Evolutionary conservation across 2,888 invertebrate genomes (phyloP), one percentile per base, ranked within the genome.

Genomic region (Napeogenes inachia): DNA sequence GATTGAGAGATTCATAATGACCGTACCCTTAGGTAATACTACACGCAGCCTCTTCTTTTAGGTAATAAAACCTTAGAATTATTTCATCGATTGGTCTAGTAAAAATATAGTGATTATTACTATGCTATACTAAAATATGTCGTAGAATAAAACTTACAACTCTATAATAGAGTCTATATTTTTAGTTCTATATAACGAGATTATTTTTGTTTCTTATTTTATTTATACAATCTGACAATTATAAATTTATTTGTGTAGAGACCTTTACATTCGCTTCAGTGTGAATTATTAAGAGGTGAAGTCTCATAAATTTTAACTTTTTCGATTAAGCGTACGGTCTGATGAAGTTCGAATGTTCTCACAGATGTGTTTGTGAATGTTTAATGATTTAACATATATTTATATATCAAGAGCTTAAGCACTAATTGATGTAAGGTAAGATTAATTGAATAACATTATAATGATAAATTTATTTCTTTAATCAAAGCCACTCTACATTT

Each of bases 1-100:
- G 85, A 84, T 84, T 85, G 83, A 84, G 81, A 81, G 83, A 76
- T 82, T 77, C 79, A 71, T 85, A 84, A 85, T 85, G 84, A 85
- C 82, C 81, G 77, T 80, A 81, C 83, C 82, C 79, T 80, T 73
- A 77, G 82, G 84, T 80, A 78, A 78, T 77, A 75, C 78, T 77
- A 79, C 79, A 76, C 75, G 69, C 68, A 69, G 73, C 77, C 71
- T 72, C 73, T 72, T 72, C 67, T 58, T 68, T 64, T 65, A 60
- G 71, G 70, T 67, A 66, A 68, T 73, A 73, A 73, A 71, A 73
- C 73, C 66, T 77, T 75, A 75, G 70, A 71, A 72, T 76, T 71
- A 70, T 72, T 67, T 59, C 62, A 64, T 63, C 71, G 65, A 69
- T 73, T 70, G 66, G 66, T 61, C 68, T 70, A 72, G 71, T 73